Conservation (phyloP, 2,888 invertebrate species). For the Ramazzottius varieornatus region DNA sequence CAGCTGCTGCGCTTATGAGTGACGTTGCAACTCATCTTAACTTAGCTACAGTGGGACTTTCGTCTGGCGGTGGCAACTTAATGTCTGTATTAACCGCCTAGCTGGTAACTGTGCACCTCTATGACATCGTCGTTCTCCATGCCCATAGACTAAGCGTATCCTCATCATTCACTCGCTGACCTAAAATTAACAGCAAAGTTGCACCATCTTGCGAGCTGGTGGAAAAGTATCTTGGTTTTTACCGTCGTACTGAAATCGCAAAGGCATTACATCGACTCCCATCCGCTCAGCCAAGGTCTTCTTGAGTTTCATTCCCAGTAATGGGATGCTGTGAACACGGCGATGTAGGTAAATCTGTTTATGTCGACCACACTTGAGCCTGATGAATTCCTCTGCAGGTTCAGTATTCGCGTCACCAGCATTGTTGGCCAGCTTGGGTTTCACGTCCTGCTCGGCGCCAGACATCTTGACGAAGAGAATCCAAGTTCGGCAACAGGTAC, state of each 20-base stretch:
- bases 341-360: neutral
- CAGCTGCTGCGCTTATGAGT: too few relatives aligned
- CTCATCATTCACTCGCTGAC: constrained; percentile 37
- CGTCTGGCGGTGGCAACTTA: too few relatives aligned
- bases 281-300: constrained; percentile 42
- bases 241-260: constrained; percentile 43
- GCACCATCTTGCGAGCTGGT: too few relatives aligned
- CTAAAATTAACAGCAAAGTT: too few relatives aligned
- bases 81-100: too few relatives aligned
- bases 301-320: constrained; percentile 37
- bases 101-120: constrained; percentile 17
- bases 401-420: neutral
- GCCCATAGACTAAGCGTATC: constrained; percentile 33
- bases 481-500: too few relatives aligned
- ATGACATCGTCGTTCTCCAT: constrained; percentile 25
- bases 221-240: too few relatives aligned
- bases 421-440: neutral
- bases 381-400: neutral
- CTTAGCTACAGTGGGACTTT: too few relatives aligned
- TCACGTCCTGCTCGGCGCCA: too few relatives aligned
- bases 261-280: constrained; percentile 36
- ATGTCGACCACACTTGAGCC: neutral
- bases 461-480: too few relatives aligned
- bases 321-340: constrained; percentile 1
- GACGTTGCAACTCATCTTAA: too few relatives aligned